phyloP scores from a whole-genome alignment of 1,140 invertebrate species.

The Monochamus saltuarius region DNA sequence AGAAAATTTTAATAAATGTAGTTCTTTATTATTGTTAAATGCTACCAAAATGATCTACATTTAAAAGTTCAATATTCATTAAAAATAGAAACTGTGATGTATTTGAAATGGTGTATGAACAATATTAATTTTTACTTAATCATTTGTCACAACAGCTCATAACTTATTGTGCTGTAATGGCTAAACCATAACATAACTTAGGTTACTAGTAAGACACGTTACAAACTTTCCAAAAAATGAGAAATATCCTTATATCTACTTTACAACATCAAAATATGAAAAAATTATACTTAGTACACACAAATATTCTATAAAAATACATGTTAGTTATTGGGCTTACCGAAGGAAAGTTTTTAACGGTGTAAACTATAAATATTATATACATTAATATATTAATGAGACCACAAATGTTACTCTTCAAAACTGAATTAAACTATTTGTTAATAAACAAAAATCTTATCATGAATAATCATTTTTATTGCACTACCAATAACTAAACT shows the following conservation, averaged over 20 bases:
- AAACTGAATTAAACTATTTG: constrained; percentile 6
- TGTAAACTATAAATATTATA: constrained; percentile 24
- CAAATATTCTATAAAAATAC: constrained; percentile 21
- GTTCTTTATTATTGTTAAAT: constrained; percentile 38
- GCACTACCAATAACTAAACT: constrained; percentile 32
- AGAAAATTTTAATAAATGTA: constrained; percentile 32
- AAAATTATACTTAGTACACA: constrained; percentile 23
- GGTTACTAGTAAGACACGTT: constrained; percentile 20
- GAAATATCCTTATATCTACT: constrained; percentile 22
- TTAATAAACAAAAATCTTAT: constrained; percentile 22
- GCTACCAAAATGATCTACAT: constrained; percentile 41
- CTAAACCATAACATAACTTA: neutral
- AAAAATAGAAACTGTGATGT: constrained; percentile 36
- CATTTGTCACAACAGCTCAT: neutral
- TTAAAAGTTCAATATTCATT: constrained; percentile 36
- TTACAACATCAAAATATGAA: constrained; percentile 31
- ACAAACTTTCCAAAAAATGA: constrained; percentile 18
- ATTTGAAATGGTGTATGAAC: constrained; percentile 18
- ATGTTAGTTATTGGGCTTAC: constrained; percentile 10
- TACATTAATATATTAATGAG: constrained; percentile 27
- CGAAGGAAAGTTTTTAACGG: constrained; percentile 18
- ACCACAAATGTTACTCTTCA: constrained; percentile 28
- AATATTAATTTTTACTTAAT: constrained; percentile 3
- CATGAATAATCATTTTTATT: constrained; percentile 26
- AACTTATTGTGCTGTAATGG: constrained; percentile 17